Base-by-base conservation (phyloP, 2,797 vertebrate genomes). In the Chiroxiphia lanceolata region DNA sequence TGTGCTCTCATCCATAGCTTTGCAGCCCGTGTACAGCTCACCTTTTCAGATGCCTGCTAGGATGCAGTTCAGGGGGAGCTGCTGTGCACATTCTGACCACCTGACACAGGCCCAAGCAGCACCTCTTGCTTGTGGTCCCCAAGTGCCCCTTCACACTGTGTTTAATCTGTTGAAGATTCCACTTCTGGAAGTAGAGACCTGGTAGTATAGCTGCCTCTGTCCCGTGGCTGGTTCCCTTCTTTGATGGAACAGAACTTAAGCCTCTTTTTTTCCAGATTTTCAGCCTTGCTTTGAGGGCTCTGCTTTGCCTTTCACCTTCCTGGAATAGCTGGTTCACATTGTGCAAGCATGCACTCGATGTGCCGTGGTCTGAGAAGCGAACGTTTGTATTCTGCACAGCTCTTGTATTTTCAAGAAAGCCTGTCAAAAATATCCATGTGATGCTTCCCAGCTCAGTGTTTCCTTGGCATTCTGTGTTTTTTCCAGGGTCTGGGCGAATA, bases 31-130 rank as follows among this genome's bases (percentile, higher is more conserved):
- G 4, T 9, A 31, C 14, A 17, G 31, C 34, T 80, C 25, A 27
- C 2, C 20, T 64, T 77, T 45, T 26, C 61, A 56, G 48, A 20
- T 1, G 0, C 0, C 10, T 76, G 33, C 26, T n/a, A 8, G 60
- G 44, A 12, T 63, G 36, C 48, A 16, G 36, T 48, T 80, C 20
- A 47, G 10, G 17, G 22, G 13, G 14, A 6, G 13, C 26, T 59
- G 72, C 83, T 78, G 19, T 42, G n/a, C 13, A 2, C 4, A 4
- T n/a, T 25, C 70, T 64, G 16, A 71, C 29, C 76, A 14, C 40
- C 51, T 74, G 26, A 33, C 20, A 13, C 0, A 1, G 36, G 27
- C 64, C 51, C 0, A 3, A 63, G 48, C 38, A 57, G 34, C 3
- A 10, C 33, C 29, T 81, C 34, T 21, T 34, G 22, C 56, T 83